Base-by-base conservation (phyloP, 2,113 vertebrate species). In the Ammospiza nelsoni region DNA sequence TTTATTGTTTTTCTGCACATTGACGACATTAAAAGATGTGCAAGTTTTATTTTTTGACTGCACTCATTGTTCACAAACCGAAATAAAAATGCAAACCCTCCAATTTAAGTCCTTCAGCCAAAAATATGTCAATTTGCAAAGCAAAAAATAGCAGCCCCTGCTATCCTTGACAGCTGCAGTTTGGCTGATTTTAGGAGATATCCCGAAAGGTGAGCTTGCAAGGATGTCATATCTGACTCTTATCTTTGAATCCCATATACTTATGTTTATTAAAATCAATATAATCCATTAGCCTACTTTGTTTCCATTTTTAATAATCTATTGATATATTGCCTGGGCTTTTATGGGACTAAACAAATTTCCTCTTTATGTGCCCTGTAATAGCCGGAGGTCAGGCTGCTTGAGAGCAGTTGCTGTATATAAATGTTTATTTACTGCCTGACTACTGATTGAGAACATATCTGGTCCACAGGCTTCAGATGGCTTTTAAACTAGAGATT, bases 341-440 rank as follows among this genome's bases (percentile, higher is more conserved):
- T 98, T 98, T 98, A 98, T 65, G 97, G 97, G 97, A 97, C 98
- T 98, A 98, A 98, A 98, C 98, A 98, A 98, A 98, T 98, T 98
- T 98, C 98, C 98, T 98, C 97, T 97, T 97, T 96, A 93, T 76
- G 92, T 97, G 97, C 97, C 97, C 97, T 97, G 95, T 95, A 97
- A 97, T 95, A 96, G 98, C 97, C 96, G 67, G 95, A 97, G 98
- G 98, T 97, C 98, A 97, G 97, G 94, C 96, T 94, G 97, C 93
- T 97, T 95, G 96, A 97, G 96, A 93, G 95, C 97, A 96, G 97
- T 97, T 95, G 93, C 92, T 97, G 97, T 98, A 96, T 98, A 97
- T 97, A 97, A 98, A 97, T 98, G 98, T 98, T 98, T 98, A 98
- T 98, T 98, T 98, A 98, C 98, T 98, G 98, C 98, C 97, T 98